Percentiles rank a stretch among this genome's conserved stretches.
phyloP scores from a whole-genome alignment of 2,888 invertebrate species.

The Tachina fera region DNA sequence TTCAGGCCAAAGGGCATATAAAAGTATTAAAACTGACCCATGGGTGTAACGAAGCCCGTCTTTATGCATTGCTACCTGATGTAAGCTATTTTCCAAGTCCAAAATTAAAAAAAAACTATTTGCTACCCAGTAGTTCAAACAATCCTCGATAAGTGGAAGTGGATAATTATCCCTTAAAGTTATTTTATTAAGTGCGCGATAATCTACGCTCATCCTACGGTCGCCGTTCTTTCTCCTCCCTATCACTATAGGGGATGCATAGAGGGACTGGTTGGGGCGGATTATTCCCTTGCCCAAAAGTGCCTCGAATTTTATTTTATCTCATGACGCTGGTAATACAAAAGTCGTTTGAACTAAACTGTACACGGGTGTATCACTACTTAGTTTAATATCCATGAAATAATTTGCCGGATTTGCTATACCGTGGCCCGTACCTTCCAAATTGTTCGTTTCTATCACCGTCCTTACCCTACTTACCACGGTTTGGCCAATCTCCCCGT shows the following conservation, averaged over 20 bases:
- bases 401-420: not conserved
- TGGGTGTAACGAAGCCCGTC: no score
- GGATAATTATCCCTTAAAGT: not conserved
- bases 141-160: not conserved
- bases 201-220: conserved; percentile 12
- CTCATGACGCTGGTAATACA: not conserved
- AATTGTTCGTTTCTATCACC: no score
- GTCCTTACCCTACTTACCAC: no score
- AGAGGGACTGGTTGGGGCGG: not conserved
- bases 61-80: no score
- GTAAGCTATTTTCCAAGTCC: not conserved
- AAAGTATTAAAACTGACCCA: no score
- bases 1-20: conserved; percentile 6
- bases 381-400: conserved; percentile 10
- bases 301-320: conserved; percentile 1
- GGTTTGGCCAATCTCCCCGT: no score
- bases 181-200: not conserved
- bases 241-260: not conserved
- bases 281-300: not conserved
- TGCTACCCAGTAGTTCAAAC: not conserved
- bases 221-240: conserved; percentile 1
- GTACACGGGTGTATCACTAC: conserved; percentile 8
- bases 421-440: no score
- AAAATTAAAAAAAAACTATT: not conserved
- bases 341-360: not conserved